Percentiles rank a stretch among this genome's conserved stretches.
Evolutionary conservation across 2,797 vertebrate species (phyloP).

Genomic region (Philypnodon macrostomus): DNA sequence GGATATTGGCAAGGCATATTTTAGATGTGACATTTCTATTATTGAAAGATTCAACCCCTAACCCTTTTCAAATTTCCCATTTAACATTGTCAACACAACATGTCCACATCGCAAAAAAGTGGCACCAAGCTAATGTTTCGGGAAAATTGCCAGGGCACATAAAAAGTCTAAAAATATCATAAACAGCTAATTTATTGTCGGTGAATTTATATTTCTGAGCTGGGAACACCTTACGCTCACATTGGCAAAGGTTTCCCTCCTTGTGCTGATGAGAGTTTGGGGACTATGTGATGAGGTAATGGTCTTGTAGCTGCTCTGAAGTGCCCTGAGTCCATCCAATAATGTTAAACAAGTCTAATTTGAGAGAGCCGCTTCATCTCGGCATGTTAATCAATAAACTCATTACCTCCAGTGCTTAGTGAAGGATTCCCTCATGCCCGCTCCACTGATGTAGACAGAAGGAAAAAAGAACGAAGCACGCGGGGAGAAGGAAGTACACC

Average conservation of each 20-base stretch:
- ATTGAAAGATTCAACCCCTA: too few species aligned
- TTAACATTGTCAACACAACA: conserved; percentile 1
- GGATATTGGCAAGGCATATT: too few species aligned
- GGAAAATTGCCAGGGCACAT: too few species aligned
- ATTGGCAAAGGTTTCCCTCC: conserved; percentile 16
- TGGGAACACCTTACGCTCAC: conserved; percentile 1
- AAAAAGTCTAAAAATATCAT: background rate
- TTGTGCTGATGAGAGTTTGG: conserved; percentile 44
- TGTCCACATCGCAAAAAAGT: background rate
- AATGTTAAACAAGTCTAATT: conserved; percentile 76
- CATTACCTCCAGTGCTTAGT: conserved; percentile 73
- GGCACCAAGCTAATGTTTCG: too few species aligned
- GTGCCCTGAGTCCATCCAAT: conserved; percentile 65
- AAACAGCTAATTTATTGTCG: conserved; percentile 1
- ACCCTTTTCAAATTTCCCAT: too few species aligned
- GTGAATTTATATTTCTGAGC: conserved; percentile 1
- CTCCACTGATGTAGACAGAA: conserved; percentile 60
- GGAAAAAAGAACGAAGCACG: conserved; percentile 35
- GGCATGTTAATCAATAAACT: conserved; percentile 77
- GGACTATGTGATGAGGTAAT: conserved; percentile 55
- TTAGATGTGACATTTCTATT: too few species aligned
- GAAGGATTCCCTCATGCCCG: conserved; percentile 70
- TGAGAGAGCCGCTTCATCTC: conserved; percentile 65
- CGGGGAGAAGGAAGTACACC: conserved; percentile 45
- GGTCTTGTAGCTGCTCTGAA: conserved; percentile 47